These are phyloP conservation scores for Euzophera pinguis DNA, from an alignment of 2,888 invertebrate genomes.

Conservation along the genomic window DNA sequence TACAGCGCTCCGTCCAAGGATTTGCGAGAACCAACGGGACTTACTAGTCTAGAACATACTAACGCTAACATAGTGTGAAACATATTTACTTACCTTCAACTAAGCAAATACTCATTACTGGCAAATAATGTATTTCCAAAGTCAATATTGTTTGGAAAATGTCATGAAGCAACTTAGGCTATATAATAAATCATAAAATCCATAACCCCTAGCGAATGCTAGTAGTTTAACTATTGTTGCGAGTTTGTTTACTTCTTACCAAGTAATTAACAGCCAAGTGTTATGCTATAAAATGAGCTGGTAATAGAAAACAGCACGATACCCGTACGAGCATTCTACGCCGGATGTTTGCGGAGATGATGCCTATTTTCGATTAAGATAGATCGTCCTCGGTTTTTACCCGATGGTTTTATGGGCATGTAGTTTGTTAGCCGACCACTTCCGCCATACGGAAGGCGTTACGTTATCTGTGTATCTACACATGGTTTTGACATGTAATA, in stretches of 20 bases:
- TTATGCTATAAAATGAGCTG: neutral
- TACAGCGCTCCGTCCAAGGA: neutral
- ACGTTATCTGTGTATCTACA: slow-evolving; percentile 10
- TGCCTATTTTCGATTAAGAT: slow-evolving; percentile 12
- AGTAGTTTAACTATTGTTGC: too few relatives aligned
- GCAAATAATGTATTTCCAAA: neutral
- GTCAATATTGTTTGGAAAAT: neutral
- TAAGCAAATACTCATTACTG: neutral
- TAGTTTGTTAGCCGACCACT: slow-evolving; percentile 11
- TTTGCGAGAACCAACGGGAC: slow-evolving; percentile 2
- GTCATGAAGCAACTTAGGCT: neutral
- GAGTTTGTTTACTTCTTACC: neutral
- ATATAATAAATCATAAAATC: neutral
- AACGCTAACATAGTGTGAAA: neutral
- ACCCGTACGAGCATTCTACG: neutral
- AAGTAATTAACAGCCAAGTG: neutral
- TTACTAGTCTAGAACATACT: neutral
- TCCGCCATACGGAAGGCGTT: slow-evolving; percentile 13
- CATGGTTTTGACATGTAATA: slow-evolving; percentile 17
- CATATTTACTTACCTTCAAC: too few relatives aligned
- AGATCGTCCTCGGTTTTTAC: slow-evolving; percentile 5
- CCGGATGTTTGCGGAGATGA: slow-evolving; percentile 11
- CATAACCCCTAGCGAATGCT: neutral
- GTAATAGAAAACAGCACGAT: slow-evolving; percentile 7
- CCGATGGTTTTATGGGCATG: slow-evolving; percentile 2